These are phyloP conservation scores for Pangasius macronema DNA, from an alignment of 2,797 vertebrate species.

Conservation along the genomic window DNA sequence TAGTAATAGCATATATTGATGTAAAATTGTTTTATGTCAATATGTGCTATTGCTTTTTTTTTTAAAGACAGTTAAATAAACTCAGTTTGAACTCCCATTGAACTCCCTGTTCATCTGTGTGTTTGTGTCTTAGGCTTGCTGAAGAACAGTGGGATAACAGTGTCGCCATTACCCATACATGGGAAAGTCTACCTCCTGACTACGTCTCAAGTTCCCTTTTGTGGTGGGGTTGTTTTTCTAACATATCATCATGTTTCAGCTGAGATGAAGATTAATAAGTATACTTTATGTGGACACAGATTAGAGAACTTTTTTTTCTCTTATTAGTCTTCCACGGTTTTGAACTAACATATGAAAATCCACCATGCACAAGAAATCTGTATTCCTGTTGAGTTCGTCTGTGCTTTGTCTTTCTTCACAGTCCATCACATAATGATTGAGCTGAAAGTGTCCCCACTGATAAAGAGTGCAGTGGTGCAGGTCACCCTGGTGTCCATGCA, in stretches of 20 bases:
- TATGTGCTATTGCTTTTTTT: not conserved
- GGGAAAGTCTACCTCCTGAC: conserved; percentile 85
- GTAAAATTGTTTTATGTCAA: not conserved
- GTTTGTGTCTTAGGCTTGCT: conserved; percentile 74
- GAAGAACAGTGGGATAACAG: conserved; percentile 76
- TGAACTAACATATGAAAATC: not conserved
- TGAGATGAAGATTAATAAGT: not conserved
- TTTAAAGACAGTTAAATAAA: conserved; percentile 4
- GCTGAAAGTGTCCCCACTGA: conserved; percentile 70
- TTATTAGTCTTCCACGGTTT: not conserved
- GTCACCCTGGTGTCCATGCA: conserved; percentile 65
- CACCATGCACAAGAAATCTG: not conserved
- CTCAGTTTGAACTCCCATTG: not conserved
- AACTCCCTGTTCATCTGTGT: not conserved
- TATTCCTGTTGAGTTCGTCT: not conserved
- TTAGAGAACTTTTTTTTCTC: not conserved
- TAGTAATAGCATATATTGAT: not conserved
- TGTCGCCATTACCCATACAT: conserved; percentile 76
- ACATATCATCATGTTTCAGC: not conserved
- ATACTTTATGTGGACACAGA: not conserved
- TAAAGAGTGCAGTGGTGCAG: conserved; percentile 72
- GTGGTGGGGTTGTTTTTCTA: conserved; percentile 75
- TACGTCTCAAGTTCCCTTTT: conserved; percentile 78
- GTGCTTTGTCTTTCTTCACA: conserved; percentile 42
- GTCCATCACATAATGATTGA: conserved; percentile 76